phyloP scores from a whole-genome alignment of 2,113 vertebrate genomes.

The Melozone crissalis region DNA sequence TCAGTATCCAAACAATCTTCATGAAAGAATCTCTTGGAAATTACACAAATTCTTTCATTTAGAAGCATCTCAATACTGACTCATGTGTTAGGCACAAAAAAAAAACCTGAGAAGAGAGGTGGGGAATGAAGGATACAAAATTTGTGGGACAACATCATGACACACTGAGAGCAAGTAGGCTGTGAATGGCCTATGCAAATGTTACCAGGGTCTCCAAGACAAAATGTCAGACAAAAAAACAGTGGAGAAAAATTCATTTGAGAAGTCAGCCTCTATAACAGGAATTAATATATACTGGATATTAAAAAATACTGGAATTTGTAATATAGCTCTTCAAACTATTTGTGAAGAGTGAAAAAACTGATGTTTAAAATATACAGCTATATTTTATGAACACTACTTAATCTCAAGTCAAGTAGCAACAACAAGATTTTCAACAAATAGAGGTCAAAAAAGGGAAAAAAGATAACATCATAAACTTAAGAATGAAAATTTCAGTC shows the following conservation, averaged over 20 bases:
- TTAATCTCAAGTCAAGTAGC: not conserved
- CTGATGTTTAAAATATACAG: not conserved
- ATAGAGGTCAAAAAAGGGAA: not conserved
- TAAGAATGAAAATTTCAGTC: not conserved
- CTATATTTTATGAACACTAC: not conserved
- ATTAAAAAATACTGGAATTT: not conserved
- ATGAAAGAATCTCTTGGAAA: not conserved
- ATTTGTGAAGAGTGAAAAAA: not conserved
- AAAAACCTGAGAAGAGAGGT: not conserved
- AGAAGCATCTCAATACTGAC: not conserved
- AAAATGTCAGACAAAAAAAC: not conserved
- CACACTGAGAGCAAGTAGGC: not conserved
- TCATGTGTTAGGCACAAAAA: not conserved
- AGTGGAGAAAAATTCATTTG: not conserved
- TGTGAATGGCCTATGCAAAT: not conserved
- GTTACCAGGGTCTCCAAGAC: not conserved
- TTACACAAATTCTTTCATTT: not conserved
- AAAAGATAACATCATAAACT: not conserved
- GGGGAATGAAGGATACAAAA: not conserved
- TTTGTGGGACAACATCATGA: not conserved
- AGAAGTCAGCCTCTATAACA: not conserved
- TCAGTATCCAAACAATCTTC: not conserved
- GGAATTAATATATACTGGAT: not conserved
- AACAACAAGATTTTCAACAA: not conserved
- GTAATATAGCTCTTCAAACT: not conserved